phyloP scores from a whole-genome alignment of 2,113 vertebrate genomes.

The Brienomyrus longianalis region DNA sequence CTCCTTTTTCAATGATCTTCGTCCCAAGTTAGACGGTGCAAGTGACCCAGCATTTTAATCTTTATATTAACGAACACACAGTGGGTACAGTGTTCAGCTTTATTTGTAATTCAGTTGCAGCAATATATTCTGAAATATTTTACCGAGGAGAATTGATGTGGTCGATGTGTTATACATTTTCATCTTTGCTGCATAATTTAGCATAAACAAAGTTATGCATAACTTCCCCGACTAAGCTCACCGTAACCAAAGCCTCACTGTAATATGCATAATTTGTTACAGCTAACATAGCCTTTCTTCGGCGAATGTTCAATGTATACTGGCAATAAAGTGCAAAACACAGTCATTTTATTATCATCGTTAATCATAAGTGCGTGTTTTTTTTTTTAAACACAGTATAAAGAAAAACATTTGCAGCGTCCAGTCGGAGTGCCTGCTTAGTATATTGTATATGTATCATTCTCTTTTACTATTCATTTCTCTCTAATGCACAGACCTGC shows the following conservation, averaged over 20 bases:
- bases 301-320: slow-evolving; percentile 7
- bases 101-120: background rate
- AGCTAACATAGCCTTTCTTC: background rate
- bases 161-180: background rate
- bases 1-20: too few relatives aligned
- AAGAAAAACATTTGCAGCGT: background rate
- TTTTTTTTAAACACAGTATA: background rate
- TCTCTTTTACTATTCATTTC: background rate
- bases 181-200: background rate
- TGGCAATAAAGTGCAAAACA: slow-evolving; percentile 14
- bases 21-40: background rate
- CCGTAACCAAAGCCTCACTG: slow-evolving; percentile 9
- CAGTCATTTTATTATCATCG: background rate
- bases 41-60: background rate
- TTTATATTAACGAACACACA: background rate
- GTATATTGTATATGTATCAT: background rate
- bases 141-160: background rate
- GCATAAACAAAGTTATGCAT: background rate
- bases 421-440: background rate
- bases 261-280: background rate
- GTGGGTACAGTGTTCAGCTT: background rate
- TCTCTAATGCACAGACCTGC: background rate
- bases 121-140: background rate
- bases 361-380: background rate
- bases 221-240: background rate